phyloP scores from a whole-genome alignment of 2,888 invertebrate species.

The Cephus spinipes region DNA sequence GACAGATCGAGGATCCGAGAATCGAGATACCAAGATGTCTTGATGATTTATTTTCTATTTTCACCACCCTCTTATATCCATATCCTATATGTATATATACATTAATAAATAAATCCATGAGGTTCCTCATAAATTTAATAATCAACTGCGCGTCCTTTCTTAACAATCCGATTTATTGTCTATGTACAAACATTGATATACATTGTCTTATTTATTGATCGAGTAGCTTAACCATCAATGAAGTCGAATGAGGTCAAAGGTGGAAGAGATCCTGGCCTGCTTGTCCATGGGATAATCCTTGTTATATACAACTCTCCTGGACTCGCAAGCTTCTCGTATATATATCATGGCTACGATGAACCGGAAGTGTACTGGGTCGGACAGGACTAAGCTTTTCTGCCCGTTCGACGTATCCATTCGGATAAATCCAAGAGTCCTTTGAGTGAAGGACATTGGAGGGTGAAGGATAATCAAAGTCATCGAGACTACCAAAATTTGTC shows the following conservation, averaged over 20 bases:
- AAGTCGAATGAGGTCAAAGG: slow-evolving; percentile 11
- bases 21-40: not conserved
- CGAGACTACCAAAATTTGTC: slow-evolving; percentile 39
- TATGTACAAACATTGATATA: slow-evolving; percentile 50
- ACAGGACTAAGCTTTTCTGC: slow-evolving; percentile 47
- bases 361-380: slow-evolving; percentile 57
- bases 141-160: slow-evolving; percentile 13
- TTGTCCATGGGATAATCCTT: slow-evolving; percentile 2
- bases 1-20: not conserved
- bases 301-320: slow-evolving; percentile 62
- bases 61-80: not conserved
- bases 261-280: slow-evolving; percentile 18
- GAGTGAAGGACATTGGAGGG: slow-evolving; percentile 45
- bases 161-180: slow-evolving; percentile 52
- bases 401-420: slow-evolving; percentile 51
- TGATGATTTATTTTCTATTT: not conserved
- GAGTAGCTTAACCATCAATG: slow-evolving; percentile 25
- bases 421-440: slow-evolving; percentile 55
- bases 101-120: not conserved
- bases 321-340: slow-evolving; percentile 60
- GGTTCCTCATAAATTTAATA: not conserved
- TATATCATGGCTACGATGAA: slow-evolving; percentile 57
- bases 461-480: slow-evolving; percentile 48
- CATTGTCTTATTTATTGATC: slow-evolving; percentile 3
- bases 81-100: not conserved